Conservation (phyloP, 2,888 invertebrate genomes). For the Apomyelois bistriatella region DNA sequence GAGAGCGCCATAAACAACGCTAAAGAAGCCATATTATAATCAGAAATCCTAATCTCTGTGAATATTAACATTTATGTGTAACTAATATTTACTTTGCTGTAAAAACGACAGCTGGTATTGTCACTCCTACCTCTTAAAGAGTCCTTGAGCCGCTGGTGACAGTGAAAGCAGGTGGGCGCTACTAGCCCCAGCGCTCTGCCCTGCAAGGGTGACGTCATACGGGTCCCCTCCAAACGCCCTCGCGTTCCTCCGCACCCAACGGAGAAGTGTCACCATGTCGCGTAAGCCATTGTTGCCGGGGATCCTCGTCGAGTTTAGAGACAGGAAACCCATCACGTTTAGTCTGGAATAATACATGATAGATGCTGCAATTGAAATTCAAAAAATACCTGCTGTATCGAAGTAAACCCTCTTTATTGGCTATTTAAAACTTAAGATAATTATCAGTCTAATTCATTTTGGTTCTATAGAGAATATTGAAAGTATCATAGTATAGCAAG, state of each 20-base stretch:
- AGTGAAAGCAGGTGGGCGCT: conserved; percentile 28
- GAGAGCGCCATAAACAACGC: too few species aligned
- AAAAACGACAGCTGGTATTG: neutral
- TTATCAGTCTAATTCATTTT: too few species aligned
- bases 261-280: conserved; percentile 30
- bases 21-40: too few species aligned
- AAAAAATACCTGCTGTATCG: too few species aligned
- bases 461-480: too few species aligned
- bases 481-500: too few species aligned
- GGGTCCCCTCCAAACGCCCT: conserved; percentile 31
- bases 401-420: too few species aligned
- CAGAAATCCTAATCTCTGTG: too few species aligned
- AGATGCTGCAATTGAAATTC: too few species aligned
- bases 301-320: conserved; percentile 25
- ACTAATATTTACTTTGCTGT: too few species aligned
- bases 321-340: conserved; percentile 35
- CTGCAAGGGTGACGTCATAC: conserved; percentile 29
- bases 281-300: conserved; percentile 37
- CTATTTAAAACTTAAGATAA: too few species aligned
- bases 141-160: conserved; percentile 24
- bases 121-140: conserved; percentile 31
- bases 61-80: too few species aligned
- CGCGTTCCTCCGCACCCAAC: conserved; percentile 32
- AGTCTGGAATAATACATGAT: conserved; percentile 21
- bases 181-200: conserved; percentile 31